Evolutionary conservation across 2,797 vertebrate genomes (phyloP).

Genomic region (Neostethus bicornis): DNA sequence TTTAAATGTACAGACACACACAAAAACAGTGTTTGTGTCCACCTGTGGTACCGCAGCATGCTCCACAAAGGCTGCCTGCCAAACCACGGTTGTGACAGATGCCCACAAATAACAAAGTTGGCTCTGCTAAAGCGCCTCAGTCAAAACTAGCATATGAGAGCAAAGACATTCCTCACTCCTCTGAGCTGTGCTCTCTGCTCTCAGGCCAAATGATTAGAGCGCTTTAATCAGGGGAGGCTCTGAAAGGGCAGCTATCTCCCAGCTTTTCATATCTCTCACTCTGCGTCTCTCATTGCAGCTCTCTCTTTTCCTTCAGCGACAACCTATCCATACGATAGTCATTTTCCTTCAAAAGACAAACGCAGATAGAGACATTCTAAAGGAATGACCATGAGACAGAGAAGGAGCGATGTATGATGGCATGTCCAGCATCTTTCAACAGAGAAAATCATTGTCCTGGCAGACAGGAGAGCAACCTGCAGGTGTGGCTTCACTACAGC

Average conservation of each 20-base stretch:
- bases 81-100: slow-evolving; percentile 23
- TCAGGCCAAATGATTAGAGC: slow-evolving; percentile 77
- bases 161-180: slow-evolving; percentile 74
- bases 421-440: slow-evolving; percentile 71
- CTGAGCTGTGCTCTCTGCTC: slow-evolving; percentile 68
- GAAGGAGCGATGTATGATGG: slow-evolving; percentile 53
- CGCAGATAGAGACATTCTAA: slow-evolving; percentile 50
- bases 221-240: slow-evolving; percentile 74
- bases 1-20: slow-evolving; percentile 13
- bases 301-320: slow-evolving; percentile 58
- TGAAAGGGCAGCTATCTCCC: slow-evolving; percentile 75
- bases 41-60: slow-evolving; percentile 58
- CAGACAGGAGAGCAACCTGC: slow-evolving; percentile 45
- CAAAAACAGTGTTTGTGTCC: slow-evolving; percentile 29
- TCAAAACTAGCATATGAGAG: slow-evolving; percentile 65
- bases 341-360: slow-evolving; percentile 62
- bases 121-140: slow-evolving; percentile 52
- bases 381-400: slow-evolving; percentile 46
- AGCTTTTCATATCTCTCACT: slow-evolving; percentile 71
- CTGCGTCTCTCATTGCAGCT: slow-evolving; percentile 53
- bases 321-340: slow-evolving; percentile 61
- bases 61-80: slow-evolving; percentile 24
- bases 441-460: slow-evolving; percentile 76
- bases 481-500: slow-evolving; percentile 69
- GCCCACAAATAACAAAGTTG: slow-evolving; percentile 32